Percentiles rank a stretch among this genome's conserved stretches.
Evolutionary conservation across 1,140 invertebrate genomes (phyloP).

Genomic region (Chymomyza costata): DNA sequence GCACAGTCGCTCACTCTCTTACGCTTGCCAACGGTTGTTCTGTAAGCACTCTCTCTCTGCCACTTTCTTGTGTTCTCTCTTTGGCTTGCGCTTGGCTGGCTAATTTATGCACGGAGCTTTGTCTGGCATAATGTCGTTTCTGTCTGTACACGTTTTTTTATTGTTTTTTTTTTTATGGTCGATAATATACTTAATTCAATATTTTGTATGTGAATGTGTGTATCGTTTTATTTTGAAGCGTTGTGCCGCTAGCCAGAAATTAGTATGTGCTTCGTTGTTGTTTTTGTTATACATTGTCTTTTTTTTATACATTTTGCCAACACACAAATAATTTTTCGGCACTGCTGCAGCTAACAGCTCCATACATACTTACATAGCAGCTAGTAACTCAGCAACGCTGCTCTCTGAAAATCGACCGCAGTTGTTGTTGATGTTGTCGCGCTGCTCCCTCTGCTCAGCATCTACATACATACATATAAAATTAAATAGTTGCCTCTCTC

Average conservation of each 20-base stretch:
- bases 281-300: too few relatives aligned
- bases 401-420: conserved; percentile 20
- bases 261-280: too few relatives aligned
- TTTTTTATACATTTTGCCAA: conserved; percentile 25
- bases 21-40: too few relatives aligned
- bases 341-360: conserved; percentile 12
- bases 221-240: too few relatives aligned
- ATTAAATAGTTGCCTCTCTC: too few relatives aligned
- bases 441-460: conserved; percentile 34
- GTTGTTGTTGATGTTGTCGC: conserved; percentile 33
- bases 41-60: conserved; percentile 11
- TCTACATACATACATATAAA: too few relatives aligned
- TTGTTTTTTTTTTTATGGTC: conserved; percentile 43
- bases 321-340: conserved; percentile 21
- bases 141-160: conserved; percentile 22
- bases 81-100: conserved; percentile 9
- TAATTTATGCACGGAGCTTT: conserved; percentile 39
- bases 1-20: conserved; percentile 1
- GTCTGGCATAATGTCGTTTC: too few relatives aligned
- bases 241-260: too few relatives aligned
- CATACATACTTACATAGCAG: conserved; percentile 14
- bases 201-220: conserved; percentile 10
- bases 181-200: conserved; percentile 36
- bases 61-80: conserved; percentile 9
- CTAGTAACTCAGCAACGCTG: too few relatives aligned